These are phyloP conservation scores for Cuculus canorus DNA, from an alignment of 2,797 vertebrate genomes.

Conservation along the genomic window DNA sequence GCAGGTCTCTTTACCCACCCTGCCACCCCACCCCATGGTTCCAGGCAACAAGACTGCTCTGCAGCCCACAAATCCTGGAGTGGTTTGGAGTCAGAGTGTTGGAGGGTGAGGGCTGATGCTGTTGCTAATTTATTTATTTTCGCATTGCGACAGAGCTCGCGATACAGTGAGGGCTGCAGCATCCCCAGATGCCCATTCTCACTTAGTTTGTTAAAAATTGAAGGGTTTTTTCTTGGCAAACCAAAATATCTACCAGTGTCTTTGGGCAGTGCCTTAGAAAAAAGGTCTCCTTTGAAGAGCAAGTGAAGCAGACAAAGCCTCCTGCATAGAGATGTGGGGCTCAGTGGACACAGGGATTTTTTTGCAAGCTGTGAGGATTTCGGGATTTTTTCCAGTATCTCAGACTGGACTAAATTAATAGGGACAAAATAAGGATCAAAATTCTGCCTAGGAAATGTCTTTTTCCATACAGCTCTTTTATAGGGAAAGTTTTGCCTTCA, in stretches of 20 bases:
- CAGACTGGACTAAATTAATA: neutral
- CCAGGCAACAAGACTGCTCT: rapidly evolving
- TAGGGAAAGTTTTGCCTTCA: neutral
- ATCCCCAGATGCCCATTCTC: neutral
- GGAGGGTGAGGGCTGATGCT: neutral
- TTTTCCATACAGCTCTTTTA: neutral
- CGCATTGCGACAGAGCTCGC: neutral
- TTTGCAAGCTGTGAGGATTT: neutral
- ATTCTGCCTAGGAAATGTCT: neutral
- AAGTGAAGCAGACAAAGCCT: neutral
- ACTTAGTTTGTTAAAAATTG: neutral
- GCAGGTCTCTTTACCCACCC: neutral
- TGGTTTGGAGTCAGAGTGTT: neutral
- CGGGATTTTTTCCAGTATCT: neutral
- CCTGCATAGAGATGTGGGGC: neutral
- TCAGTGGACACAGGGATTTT: neutral
- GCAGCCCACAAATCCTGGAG: neutral
- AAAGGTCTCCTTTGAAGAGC: neutral
- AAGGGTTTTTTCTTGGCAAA: neutral
- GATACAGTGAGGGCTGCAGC: rapidly evolving
- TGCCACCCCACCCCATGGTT: neutral
- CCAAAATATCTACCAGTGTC: neutral
- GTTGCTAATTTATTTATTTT: neutral
- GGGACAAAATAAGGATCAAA: neutral
- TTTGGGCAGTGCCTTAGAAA: neutral